Base-by-base conservation (phyloP, 1,140 invertebrate species). In the Heliconius nattereri region DNA sequence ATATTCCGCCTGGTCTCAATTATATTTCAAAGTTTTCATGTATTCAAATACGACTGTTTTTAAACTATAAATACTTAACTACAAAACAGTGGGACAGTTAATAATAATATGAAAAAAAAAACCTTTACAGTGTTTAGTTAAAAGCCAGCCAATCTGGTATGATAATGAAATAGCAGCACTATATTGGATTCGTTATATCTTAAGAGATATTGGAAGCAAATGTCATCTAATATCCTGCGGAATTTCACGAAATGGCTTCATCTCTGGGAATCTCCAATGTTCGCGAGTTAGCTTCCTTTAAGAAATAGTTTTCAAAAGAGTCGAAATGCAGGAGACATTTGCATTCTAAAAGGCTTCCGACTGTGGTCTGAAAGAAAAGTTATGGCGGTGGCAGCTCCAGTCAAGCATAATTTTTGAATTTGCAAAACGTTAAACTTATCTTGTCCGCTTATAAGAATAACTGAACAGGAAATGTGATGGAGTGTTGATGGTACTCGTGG, bases 261-360 rank as follows among this genome's bases (percentile, higher is more conserved):
- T 81, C 83, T 84, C 83, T 81, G 72, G 84, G 82, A 85, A 86
- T 84, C 85, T 88, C 82, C 87, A 87, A 89, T 86, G 85, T 88
- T 85, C 83, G 76, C 83, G 76, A 85, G 83, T 87, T 87, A 87
- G 86, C 78, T 86, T 80, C 85, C 84, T 85, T 72, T 86, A 85
- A 86, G 87, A 86, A 90, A 91, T 91, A 89, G 85, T 90, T 90
- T 85, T 90, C 84, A 89, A 91, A 87, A 85, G 85, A 87, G 85
- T 81, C 82, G 84, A 88, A 89, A 87, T 88, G 87, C 85, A 86
- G 73, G 83, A 87, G 86, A 85, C 84, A 89, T 92, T 91, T 91
- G 90, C 90, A 91, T 91, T 84, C 82, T 83, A 87, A 88, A 87
- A 85, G 85, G 85, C 81, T 90, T 87, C 79, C 71, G 75, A 66